Percentiles rank a stretch among this genome's conserved stretches.
These are phyloP conservation scores for Drosophila repletoides DNA, from an alignment of 1,140 invertebrate genomes.

Conservation along the genomic window DNA sequence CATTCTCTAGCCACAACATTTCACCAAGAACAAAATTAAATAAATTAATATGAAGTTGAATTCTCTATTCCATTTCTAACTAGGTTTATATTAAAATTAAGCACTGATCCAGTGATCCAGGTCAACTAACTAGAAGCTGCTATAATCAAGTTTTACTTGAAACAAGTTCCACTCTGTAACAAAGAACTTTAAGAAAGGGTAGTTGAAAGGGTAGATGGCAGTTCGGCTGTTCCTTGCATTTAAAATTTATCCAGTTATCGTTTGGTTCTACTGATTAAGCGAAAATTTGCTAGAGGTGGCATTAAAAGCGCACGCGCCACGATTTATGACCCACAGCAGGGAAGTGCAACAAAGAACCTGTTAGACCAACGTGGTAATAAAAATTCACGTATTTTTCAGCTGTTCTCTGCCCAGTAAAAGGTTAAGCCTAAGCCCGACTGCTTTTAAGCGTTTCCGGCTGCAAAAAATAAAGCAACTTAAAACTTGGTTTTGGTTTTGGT, in stretches of 20 bases:
- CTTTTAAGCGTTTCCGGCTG: constrained; percentile 56
- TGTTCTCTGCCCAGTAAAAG: constrained; percentile 5
- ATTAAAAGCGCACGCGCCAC: constrained; percentile 44
- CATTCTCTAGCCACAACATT: too few species aligned
- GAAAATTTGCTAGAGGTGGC: constrained; percentile 11
- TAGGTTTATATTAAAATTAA: too few species aligned
- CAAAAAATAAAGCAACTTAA: constrained; percentile 46
- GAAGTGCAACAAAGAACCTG: constrained; percentile 32
- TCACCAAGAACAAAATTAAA: too few species aligned
- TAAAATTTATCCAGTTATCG: not conserved
- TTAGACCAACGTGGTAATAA: constrained; percentile 36
- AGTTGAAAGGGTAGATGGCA: not conserved
- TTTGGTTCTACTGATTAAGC: constrained; percentile 40
- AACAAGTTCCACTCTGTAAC: too few species aligned
- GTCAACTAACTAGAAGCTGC: too few species aligned
- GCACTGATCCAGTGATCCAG: too few species aligned
- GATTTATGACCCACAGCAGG: constrained; percentile 32
- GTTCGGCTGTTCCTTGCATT: not conserved
- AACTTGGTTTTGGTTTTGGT: constrained; percentile 39
- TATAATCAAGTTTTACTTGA: too few species aligned
- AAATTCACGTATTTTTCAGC: constrained; percentile 38
- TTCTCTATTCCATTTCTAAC: too few species aligned
- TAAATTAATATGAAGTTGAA: too few species aligned
- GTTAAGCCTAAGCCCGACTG: constrained; percentile 29
- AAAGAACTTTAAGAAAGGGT: too few species aligned